A percentile compares a stretch with the other conserved stretches of the same genome.
Evolutionary conservation across 2,113 vertebrate genomes (phyloP).

Genomic region (Daboia siamensis): DNA sequence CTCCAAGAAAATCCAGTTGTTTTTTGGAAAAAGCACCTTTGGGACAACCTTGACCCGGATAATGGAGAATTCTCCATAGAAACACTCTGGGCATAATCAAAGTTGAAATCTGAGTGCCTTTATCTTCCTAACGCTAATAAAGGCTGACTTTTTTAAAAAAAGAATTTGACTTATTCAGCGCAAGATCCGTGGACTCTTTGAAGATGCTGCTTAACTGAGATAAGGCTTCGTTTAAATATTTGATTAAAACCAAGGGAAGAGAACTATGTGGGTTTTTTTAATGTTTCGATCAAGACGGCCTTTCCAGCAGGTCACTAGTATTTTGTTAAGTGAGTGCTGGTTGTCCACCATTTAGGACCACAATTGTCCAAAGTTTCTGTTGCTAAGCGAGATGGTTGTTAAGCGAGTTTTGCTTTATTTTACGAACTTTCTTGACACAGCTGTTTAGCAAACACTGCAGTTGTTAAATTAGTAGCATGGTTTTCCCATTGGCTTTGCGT

Average conservation of each 20-base stretch:
- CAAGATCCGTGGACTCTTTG: background rate
- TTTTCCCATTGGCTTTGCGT: background rate
- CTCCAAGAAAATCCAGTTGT: too few relatives aligned
- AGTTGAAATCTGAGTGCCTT: background rate
- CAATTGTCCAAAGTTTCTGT: background rate
- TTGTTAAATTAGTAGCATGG: background rate
- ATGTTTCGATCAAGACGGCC: background rate
- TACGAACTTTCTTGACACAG: background rate
- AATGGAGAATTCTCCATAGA: background rate
- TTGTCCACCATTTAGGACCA: background rate
- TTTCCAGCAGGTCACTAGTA: constrained; percentile 9
- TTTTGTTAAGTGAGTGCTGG: background rate
- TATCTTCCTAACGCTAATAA: background rate
- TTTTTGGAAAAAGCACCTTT: too few relatives aligned
- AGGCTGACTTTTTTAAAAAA: background rate
- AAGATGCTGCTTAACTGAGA: background rate
- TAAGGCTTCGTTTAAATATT: background rate
- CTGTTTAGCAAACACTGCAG: background rate
- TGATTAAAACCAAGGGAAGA: background rate
- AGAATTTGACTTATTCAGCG: background rate
- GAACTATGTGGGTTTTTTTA: too few relatives aligned
- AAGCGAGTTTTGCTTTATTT: background rate
- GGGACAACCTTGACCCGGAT: too few relatives aligned
- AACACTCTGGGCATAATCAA: background rate
- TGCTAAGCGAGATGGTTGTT: background rate